phyloP scores from a whole-genome alignment of 2,888 invertebrate genomes.

The Falcaria lacertinaria region DNA sequence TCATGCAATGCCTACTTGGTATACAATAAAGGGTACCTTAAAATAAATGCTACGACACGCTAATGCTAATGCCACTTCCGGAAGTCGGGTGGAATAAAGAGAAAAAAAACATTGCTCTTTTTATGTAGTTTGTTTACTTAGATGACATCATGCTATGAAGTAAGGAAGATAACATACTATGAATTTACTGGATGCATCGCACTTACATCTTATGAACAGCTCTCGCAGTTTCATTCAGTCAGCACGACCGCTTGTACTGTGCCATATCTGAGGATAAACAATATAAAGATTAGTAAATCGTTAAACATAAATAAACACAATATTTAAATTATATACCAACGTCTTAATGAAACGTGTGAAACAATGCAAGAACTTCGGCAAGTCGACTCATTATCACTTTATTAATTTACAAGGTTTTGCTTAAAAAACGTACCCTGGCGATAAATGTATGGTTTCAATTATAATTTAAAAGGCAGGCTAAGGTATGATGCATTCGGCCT shows the following conservation, averaged over 20 bases:
- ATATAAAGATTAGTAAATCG: constrained; percentile 11
- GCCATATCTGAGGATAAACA: constrained; percentile 59
- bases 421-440: constrained; percentile 41
- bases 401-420: constrained; percentile 53
- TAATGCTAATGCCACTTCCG: not conserved
- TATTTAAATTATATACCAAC: constrained; percentile 1
- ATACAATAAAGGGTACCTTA: not conserved
- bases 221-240: constrained; percentile 46
- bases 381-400: constrained; percentile 36
- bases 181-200: constrained; percentile 2
- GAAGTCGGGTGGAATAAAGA: too few relatives aligned
- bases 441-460: constrained; percentile 57
- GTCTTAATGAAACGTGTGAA: not conserved
- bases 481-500: constrained; percentile 77
- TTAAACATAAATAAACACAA: constrained; percentile 4
- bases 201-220: constrained; percentile 60
- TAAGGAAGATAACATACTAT: not conserved
- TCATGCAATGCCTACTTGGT: not conserved
- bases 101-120: too few relatives aligned
- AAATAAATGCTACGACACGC: not conserved
- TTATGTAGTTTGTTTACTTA: too few relatives aligned
- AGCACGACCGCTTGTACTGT: constrained; percentile 51
- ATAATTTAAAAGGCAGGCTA: constrained; percentile 53
- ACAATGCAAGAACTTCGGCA: constrained; percentile 8
- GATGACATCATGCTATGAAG: not conserved